phyloP scores from a whole-genome alignment of 2,113 vertebrate genomes.

The Catharus minimus region DNA sequence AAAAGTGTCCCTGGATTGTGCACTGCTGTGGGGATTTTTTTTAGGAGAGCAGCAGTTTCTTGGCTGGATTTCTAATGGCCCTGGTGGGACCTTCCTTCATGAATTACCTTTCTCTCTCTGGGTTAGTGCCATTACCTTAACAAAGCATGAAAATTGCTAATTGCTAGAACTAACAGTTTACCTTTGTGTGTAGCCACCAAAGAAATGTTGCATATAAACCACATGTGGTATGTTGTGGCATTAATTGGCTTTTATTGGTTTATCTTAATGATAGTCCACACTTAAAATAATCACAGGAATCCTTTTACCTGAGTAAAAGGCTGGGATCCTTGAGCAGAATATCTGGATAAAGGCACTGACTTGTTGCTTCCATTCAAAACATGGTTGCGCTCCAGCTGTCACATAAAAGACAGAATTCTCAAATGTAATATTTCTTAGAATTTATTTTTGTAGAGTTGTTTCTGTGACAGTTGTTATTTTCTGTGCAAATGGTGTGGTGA shows the following conservation, averaged over 20 bases:
- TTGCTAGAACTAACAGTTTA: neutral
- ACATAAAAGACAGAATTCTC: neutral
- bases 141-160: neutral
- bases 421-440: neutral
- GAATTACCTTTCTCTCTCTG: neutral
- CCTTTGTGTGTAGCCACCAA: neutral
- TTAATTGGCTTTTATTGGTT: constrained; percentile 27
- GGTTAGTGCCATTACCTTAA: neutral
- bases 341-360: neutral
- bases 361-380: neutral
- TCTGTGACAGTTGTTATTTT: neutral
- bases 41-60: neutral
- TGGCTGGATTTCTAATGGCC: neutral
- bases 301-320: neutral
- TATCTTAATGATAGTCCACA: neutral
- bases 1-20: neutral
- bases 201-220: neutral
- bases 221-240: neutral
- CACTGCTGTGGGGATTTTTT: neutral
- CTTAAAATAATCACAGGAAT: neutral
- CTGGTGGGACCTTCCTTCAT: neutral
- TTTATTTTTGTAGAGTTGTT: neutral
- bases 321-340: neutral
- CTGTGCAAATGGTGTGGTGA: neutral
- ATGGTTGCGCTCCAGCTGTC: neutral